phyloP scores from a whole-genome alignment of 2,113 vertebrate genomes.

The Cygnus buccinator region DNA sequence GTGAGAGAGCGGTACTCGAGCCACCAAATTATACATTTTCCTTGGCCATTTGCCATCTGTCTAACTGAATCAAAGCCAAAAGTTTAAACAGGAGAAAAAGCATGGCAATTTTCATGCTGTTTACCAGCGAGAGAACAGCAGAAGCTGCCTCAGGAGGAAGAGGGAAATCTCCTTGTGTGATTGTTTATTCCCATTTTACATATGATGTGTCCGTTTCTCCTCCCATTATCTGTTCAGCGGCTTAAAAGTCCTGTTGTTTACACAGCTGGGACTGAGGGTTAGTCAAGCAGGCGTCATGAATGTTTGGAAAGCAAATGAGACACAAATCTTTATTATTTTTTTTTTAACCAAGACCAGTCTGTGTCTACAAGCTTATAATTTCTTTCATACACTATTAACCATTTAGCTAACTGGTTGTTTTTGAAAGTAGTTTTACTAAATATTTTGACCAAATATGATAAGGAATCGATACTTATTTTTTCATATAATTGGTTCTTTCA shows the following conservation, averaged over 20 bases:
- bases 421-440: background rate
- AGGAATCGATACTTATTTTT: background rate
- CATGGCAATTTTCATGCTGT: background rate
- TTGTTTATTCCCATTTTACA: slow-evolving; percentile 59
- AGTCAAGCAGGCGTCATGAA: slow-evolving; percentile 43
- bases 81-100: background rate
- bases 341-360: slow-evolving; percentile 23
- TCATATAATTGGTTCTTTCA: background rate
- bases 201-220: slow-evolving; percentile 33
- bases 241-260: slow-evolving; percentile 68
- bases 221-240: slow-evolving; percentile 60
- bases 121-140: slow-evolving; percentile 2
- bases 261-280: slow-evolving; percentile 73
- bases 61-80: background rate
- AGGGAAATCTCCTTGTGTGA: slow-evolving; percentile 19
- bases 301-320: slow-evolving; percentile 70
- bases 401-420: slow-evolving; percentile 23
- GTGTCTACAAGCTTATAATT: slow-evolving; percentile 11
- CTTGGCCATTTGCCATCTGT: slow-evolving; percentile 31
- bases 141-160: slow-evolving; percentile 11
- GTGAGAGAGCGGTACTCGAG: slow-evolving; percentile 13
- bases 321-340: slow-evolving; percentile 28
- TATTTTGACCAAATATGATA: background rate
- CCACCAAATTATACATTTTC: slow-evolving; percentile 37
- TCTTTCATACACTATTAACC: slow-evolving; percentile 27